Evolutionary conservation across 1,140 invertebrate genomes (phyloP).

Genomic region (Pachypsylla venusta): DNA sequence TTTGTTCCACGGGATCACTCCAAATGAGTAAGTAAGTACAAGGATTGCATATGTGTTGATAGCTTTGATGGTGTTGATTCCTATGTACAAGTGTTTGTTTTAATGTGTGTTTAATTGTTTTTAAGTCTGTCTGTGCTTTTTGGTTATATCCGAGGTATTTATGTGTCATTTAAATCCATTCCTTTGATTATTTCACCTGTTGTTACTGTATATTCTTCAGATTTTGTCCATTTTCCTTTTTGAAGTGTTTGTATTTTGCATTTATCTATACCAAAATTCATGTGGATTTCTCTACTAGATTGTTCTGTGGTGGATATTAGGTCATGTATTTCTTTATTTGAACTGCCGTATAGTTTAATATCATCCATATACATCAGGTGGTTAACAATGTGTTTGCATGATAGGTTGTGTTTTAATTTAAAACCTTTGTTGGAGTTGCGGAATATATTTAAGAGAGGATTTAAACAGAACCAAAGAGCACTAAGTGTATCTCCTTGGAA

Average conservation of each 20-base stretch:
- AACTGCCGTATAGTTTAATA: neutral
- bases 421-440: neutral
- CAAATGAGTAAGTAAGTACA: neutral
- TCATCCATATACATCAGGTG: constrained; percentile 10
- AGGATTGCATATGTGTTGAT: neutral
- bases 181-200: too few species aligned
- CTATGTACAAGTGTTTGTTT: neutral
- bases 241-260: neutral
- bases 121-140: neutral
- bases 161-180: neutral
- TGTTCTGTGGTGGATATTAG: neutral
- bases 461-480: constrained; percentile 15
- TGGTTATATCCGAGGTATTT: neutral
- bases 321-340: too few species aligned
- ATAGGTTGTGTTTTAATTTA: neutral
- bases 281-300: neutral
- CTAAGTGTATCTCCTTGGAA: constrained; percentile 18
- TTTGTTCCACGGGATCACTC: neutral
- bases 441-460: neutral
- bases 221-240: neutral
- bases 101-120: neutral
- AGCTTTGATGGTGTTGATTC: neutral
- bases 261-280: constrained; percentile 1
- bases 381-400: neutral
- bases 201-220: too few species aligned